Base-by-base conservation (phyloP, 1,140 invertebrate species). In the Anastrepha obliqua region DNA sequence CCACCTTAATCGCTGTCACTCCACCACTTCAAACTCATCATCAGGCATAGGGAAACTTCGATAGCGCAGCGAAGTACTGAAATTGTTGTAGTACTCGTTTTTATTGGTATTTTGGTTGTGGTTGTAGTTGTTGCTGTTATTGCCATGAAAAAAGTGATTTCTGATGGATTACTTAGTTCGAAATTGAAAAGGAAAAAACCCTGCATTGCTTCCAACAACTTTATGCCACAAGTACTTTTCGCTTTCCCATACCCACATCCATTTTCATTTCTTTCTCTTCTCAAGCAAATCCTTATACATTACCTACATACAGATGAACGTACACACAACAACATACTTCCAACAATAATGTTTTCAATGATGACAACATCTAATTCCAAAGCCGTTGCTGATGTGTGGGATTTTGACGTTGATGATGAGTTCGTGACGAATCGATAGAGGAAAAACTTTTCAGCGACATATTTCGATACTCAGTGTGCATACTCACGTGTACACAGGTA, bases 1-100 rank as follows among this genome's bases (percentile, higher is more conserved):
- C 42, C 44, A 55, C 65, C 85, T 86, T 89, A 89, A 89, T 87
- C 87, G 70, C 88, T 86, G 58, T 86, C 74, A 81, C 17, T 51
- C 74, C 17, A 81, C 0, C 74, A 81, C 74, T 81, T 81, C 74
- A 81, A 29, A 29, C 74, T 81, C 74, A 29, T 55, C 74, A 81
- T 2, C 44, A 7, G 29, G 29, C 29, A 29, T 29, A 9, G 47
- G 2, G 20, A 81, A 51, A 58, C 8, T 55, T 51, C 64, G 29
- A n/a, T 6, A 9, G 67, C 67, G 15, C 6, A 81, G 47, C 6
- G 15, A n/a, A 86, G 85, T 42, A 42, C 7, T n/a, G 55, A 59
- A 39, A 7, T 60, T 60, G 20, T 15, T 39, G 11, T 59, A 2
- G 1, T 62, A n/a, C 39, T 60, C 7, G 13, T 86, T n/a, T 55